Base-by-base conservation (phyloP, 2,888 invertebrate genomes). In the Ernsta delagoae region DNA sequence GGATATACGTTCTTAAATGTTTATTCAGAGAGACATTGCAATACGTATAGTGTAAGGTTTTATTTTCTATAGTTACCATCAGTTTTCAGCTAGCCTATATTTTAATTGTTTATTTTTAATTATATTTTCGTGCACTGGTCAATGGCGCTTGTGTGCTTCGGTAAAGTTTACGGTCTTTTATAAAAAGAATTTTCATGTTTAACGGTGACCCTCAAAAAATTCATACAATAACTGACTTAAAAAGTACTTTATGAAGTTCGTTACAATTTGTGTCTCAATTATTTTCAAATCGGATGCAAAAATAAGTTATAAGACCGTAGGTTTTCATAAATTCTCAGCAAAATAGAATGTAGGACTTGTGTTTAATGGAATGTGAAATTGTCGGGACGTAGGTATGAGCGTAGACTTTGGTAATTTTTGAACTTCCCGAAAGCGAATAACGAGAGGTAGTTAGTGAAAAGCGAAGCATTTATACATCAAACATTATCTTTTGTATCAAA, bases 51-150 rank as follows among this genome's bases (percentile, higher is more conserved):
- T 79, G 80, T 86, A 90, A 83, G 77, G 72, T 83, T 86, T 86
- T 78, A 84, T 83, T 86, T 88, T 88, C 89, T 90, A 88, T 88
- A 92, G 92, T 92, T 92, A 92, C 92, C 92, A 92, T 86, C 87
- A 90, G 90, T 90, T 91, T 88, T 89, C 89, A 84, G 91, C 90
- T 92, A 92, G 92, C 84, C 85, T 89, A 31, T 88, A 86, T 83
- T 83, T 81, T 86, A 74, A 84, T 86, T 84, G 73, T 75, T 85
- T 85, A 84, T 81, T 86, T 85, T 86, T 85, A 83, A 80, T 74
- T 72, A 81, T 83, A 75, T 74, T 82, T 81, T 78, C 79, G 78
- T 81, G 79, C 84, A 86, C 85, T 87, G 86, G 83, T 85, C 79
- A 76, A 74, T 74, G 85, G 86, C 86, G 91, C 85, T 89, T 88